A percentile compares a stretch with the other conserved stretches of the same genome.
Conservation (phyloP, 2,113 vertebrate species). For the Lates calcarifer region DNA sequence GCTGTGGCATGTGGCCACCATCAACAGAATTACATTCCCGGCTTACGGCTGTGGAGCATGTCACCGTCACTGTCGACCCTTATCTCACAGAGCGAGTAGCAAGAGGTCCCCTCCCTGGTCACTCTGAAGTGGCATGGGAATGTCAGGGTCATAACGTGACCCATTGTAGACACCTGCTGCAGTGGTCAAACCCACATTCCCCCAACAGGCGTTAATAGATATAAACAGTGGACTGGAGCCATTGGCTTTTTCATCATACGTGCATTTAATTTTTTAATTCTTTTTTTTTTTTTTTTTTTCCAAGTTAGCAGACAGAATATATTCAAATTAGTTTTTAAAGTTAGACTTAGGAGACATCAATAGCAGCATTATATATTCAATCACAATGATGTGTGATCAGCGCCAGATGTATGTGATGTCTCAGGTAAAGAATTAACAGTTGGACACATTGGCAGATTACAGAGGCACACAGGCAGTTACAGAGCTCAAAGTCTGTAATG, state of each 20-base stretch:
- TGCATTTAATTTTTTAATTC: not conserved
- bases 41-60: conserved; percentile 47
- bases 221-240: conserved; percentile 2
- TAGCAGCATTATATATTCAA: not conserved
- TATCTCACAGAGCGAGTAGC: conserved; percentile 26
- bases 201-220: not conserved
- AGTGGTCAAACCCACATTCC: conserved; percentile 33
- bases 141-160: conserved; percentile 62
- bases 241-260: not conserved
- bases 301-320: not conserved
- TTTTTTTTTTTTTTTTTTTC: not conserved
- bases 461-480: conserved; percentile 27
- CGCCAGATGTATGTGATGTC: conserved; percentile 2
- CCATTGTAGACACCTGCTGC: conserved; percentile 48
- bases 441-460: conserved; percentile 37
- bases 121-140: conserved; percentile 54
- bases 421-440: conserved; percentile 36
- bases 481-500: conserved; percentile 55
- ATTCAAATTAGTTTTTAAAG: not conserved
- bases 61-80: conserved; percentile 62
- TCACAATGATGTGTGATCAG: not conserved
- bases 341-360: not conserved
- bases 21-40: conserved; percentile 29
- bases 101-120: conserved; percentile 4
- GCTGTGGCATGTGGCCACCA: conserved; percentile 42